phyloP scores from a whole-genome alignment of 2,888 invertebrate genomes.

The Muschampia plurimacula region DNA sequence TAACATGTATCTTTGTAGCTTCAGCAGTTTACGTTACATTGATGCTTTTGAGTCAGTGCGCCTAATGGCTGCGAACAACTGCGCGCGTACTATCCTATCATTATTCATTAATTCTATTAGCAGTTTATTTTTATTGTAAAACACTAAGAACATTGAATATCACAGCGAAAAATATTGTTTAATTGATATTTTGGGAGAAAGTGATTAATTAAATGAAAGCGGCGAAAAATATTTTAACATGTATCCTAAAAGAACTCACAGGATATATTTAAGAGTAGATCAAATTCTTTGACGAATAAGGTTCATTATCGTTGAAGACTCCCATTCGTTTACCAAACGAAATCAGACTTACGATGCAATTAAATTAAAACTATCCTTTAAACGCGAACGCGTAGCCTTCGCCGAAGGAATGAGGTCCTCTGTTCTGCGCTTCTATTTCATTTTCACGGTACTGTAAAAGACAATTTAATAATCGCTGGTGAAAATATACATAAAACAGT shows the following conservation, averaged over 20 bases:
- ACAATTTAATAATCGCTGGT: constrained; percentile 3
- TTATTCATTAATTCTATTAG: no score
- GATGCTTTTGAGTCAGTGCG: no score
- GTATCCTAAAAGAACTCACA: background rate
- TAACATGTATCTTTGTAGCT: no score
- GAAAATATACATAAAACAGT: background rate
- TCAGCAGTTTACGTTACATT: no score
- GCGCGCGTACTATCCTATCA: no score
- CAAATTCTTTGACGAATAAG: background rate
- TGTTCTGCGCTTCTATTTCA: constrained; percentile 62
- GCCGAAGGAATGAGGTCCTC: constrained; percentile 86
- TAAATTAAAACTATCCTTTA: constrained; percentile 64
- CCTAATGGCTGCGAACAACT: no score
- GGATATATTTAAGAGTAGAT: background rate
- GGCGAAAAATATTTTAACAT: no score
- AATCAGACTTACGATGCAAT: background rate
- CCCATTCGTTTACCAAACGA: background rate
- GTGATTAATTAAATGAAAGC: no score
- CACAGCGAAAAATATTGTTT: no score
- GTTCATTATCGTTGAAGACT: background rate
- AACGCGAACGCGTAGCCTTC: constrained; percentile 88
- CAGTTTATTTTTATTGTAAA: no score
- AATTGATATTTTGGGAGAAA: no score
- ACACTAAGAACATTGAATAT: no score
- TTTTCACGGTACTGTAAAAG: constrained; percentile 70